These are phyloP conservation scores for Archips crataeganus DNA, from an alignment of 2,888 invertebrate genomes.

Conservation along the genomic window DNA sequence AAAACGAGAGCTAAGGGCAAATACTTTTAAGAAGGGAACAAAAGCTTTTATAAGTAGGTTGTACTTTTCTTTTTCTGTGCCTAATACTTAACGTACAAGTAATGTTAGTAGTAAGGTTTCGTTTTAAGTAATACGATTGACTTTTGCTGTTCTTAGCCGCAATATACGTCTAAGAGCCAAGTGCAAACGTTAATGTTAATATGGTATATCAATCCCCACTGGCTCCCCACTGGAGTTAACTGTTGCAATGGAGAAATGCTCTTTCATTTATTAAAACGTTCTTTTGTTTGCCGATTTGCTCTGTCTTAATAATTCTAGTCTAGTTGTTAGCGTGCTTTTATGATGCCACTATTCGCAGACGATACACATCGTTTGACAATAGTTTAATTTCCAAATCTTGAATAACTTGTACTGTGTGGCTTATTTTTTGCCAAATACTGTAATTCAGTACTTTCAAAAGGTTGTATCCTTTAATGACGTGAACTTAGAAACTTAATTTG, in stretches of 20 bases:
- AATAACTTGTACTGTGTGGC: too few relatives aligned
- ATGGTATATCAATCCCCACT: not conserved
- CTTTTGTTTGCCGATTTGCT: constrained; percentile 16
- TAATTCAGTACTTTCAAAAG: too few relatives aligned
- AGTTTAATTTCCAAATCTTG: too few relatives aligned
- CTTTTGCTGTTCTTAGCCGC: not conserved
- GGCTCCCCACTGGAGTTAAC: constrained; percentile 31
- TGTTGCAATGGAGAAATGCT: constrained; percentile 35
- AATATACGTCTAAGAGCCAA: constrained; percentile 3
- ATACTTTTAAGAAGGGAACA: constrained; percentile 20
- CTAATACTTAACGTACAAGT: constrained; percentile 18
- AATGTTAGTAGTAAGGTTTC: not conserved
- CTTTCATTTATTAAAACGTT: constrained; percentile 33
- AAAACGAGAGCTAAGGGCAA: constrained; percentile 28
- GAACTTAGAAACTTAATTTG: too few relatives aligned
- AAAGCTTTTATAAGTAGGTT: constrained; percentile 37
- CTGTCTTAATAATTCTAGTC: not conserved
- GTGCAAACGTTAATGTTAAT: constrained; percentile 4
- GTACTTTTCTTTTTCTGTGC: constrained; percentile 26
- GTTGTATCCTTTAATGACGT: too few relatives aligned
- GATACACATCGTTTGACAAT: too few relatives aligned
- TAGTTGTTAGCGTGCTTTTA: not conserved
- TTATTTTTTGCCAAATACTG: too few relatives aligned
- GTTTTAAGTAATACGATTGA: constrained; percentile 16
- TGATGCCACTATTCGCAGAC: not conserved